A percentile compares a stretch with the other conserved stretches of the same genome.
Evolutionary conservation across 2,113 vertebrate species (phyloP).

Genomic region (Bombycilla garrulus): DNA sequence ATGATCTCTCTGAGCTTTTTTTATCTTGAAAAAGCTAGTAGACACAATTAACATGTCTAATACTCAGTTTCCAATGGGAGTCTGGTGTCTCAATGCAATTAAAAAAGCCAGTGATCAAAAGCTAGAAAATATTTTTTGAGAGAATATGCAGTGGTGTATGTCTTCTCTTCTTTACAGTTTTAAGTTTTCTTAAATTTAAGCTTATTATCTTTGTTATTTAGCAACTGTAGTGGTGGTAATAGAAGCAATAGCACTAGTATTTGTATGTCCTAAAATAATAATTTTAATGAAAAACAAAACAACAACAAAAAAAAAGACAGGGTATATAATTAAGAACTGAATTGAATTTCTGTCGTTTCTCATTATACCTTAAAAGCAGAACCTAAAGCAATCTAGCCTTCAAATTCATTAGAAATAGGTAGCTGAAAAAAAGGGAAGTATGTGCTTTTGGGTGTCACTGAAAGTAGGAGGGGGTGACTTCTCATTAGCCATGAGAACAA

Average conservation of each 20-base stretch:
- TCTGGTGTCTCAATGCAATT: neutral
- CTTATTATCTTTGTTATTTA: neutral
- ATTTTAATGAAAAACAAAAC: neutral
- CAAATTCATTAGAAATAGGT: neutral
- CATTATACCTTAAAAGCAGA: neutral
- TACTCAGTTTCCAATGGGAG: neutral
- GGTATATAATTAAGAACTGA: neutral
- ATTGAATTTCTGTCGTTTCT: neutral
- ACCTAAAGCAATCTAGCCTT: neutral
- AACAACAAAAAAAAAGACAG: neutral
- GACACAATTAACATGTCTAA: neutral
- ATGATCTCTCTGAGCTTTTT: neutral
- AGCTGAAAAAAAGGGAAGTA: neutral
- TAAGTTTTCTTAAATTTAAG: neutral
- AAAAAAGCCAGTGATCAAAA: neutral
- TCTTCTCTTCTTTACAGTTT: neutral
- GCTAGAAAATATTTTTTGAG: neutral
- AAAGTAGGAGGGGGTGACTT: neutral
- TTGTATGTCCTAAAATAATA: neutral
- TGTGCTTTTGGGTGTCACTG: neutral
- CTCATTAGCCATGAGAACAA: neutral
- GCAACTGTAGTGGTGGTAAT: neutral
- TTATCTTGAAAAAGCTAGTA: neutral
- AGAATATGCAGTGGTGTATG: neutral
- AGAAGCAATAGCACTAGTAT: neutral